A percentile compares a stretch with the other conserved stretches of the same genome.
These are phyloP conservation scores for Hofmannophila pseudospretella DNA, from an alignment of 2,888 invertebrate genomes.

Conservation along the genomic window DNA sequence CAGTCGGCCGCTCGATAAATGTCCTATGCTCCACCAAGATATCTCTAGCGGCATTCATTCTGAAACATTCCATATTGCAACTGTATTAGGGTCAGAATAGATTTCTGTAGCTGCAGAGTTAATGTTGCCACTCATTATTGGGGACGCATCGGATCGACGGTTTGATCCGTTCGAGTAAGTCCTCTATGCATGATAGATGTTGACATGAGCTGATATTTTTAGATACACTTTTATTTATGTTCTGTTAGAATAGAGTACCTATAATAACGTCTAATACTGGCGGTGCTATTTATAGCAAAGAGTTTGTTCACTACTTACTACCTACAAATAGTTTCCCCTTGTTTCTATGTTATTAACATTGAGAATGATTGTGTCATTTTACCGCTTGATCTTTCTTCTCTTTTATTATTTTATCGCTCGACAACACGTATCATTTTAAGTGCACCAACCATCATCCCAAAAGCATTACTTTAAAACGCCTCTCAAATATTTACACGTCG, in stretches of 20 bases:
- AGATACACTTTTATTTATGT: too few species aligned
- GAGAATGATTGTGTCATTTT: too few species aligned
- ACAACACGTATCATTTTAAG: too few species aligned
- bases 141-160: conserved; percentile 44
- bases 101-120: conserved; percentile 16
- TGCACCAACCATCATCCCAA: not conserved
- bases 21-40: conserved; percentile 27
- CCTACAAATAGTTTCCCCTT: too few species aligned
- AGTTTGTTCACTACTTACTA: too few species aligned
- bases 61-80: conserved; percentile 22
- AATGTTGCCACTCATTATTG: conserved; percentile 31
- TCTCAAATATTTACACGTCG: conserved; percentile 29
- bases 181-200: conserved; percentile 34
- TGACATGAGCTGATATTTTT: too few species aligned
- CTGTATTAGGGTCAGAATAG: conserved; percentile 25
- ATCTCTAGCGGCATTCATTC: conserved; percentile 15
- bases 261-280: too few species aligned
- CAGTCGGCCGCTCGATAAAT: conserved; percentile 45
- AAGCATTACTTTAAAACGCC: conserved; percentile 11
- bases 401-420: too few species aligned
- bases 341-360: too few species aligned
- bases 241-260: too few species aligned
- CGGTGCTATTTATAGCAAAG: too few species aligned
- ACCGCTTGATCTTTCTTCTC: too few species aligned
- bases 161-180: conserved; percentile 28